phyloP scores from a whole-genome alignment of 2,113 vertebrate species.

The Patagioenas fasciata region DNA sequence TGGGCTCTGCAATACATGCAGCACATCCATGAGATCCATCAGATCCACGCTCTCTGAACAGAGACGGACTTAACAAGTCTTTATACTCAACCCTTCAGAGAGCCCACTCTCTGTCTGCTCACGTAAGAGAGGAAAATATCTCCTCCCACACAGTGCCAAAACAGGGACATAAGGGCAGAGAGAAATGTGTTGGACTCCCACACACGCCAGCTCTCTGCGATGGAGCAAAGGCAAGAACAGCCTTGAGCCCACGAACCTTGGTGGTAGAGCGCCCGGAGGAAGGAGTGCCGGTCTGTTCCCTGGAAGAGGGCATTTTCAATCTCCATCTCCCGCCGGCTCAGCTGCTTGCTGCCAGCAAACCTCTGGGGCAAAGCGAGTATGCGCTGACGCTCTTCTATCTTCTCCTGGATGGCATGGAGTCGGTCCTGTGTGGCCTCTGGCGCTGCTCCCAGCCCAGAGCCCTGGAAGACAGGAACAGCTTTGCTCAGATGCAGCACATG shows the following conservation, averaged over 20 bases:
- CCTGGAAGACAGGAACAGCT: slow-evolving; percentile 58
- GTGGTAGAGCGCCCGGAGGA: slow-evolving; percentile 90
- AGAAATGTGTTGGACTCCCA: background rate
- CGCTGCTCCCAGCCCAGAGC: slow-evolving; percentile 80
- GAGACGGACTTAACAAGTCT: background rate
- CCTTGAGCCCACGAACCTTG: slow-evolving; percentile 73
- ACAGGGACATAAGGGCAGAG: background rate
- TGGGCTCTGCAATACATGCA: background rate
- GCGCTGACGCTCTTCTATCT: slow-evolving; percentile 82
- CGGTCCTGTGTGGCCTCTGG: slow-evolving; percentile 83
- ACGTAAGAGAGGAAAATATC: background rate
- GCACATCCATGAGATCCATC: rapidly evolving
- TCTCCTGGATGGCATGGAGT: slow-evolving; percentile 85
- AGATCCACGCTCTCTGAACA: background rate
- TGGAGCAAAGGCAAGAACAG: background rate
- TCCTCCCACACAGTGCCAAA: slow-evolving; percentile 6
- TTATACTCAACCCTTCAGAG: background rate
- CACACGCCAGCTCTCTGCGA: background rate
- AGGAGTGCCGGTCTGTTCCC: slow-evolving; percentile 85
- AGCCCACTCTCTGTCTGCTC: background rate
- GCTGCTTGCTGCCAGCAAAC: slow-evolving; percentile 87
- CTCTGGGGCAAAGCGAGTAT: slow-evolving; percentile 88
- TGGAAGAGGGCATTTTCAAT: slow-evolving; percentile 93
- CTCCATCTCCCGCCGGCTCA: slow-evolving; percentile 94
- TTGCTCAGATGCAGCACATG: rapidly evolving